Conservation (phyloP, 2,797 vertebrate species). For the Rousettus madagascariensis region DNA sequence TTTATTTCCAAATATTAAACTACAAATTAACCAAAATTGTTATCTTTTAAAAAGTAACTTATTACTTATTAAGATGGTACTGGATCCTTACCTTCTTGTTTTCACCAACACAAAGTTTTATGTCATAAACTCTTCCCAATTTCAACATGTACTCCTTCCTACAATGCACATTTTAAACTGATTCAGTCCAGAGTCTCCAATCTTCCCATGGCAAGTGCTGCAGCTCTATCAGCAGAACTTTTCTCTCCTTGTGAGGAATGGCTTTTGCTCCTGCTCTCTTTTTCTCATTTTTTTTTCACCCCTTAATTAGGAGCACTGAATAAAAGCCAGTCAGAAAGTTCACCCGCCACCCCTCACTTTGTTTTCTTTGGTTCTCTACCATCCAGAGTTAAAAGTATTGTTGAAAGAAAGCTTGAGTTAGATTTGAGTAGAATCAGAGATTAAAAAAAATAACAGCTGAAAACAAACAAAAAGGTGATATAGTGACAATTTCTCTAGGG, state of each 20-base stretch:
- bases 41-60: background rate
- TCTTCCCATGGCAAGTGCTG: constrained; percentile 84
- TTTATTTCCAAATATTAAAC: background rate
- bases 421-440: constrained; percentile 82
- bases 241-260: constrained; percentile 66
- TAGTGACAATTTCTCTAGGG: constrained; percentile 72
- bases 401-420: constrained; percentile 86
- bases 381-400: constrained; percentile 92
- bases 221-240: constrained; percentile 78
- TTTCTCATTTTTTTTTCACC: background rate
- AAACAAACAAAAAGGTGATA: constrained; percentile 76
- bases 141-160: background rate
- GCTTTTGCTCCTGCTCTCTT: background rate
- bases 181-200: constrained; percentile 56
- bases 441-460: constrained; percentile 77
- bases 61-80: background rate
- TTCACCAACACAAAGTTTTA: background rate
- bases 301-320: constrained; percentile 87
- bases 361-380: constrained; percentile 85
- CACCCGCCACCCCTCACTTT: constrained; percentile 75
- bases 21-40: background rate
- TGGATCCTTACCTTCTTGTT: background rate
- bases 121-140: background rate
- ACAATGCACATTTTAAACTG: background rate
- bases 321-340: constrained; percentile 92